Conservation (phyloP, 2,888 invertebrate genomes). For the Hydroisotoma schaefferi region DNA sequence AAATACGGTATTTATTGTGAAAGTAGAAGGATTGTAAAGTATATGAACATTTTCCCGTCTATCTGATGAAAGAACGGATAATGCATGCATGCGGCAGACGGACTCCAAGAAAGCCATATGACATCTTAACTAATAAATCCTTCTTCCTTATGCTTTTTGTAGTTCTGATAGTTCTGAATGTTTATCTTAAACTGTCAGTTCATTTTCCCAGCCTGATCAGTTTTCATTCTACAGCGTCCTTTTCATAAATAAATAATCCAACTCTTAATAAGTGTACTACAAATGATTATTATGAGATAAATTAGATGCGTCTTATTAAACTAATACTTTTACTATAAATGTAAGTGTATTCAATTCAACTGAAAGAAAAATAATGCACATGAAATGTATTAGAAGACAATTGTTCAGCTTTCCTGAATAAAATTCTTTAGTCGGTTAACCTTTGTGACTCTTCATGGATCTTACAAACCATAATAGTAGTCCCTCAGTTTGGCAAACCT, state of each 20-base stretch:
- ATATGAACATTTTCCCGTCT: not conserved
- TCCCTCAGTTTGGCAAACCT: too few species aligned
- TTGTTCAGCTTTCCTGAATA: too few species aligned
- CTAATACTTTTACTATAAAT: not conserved
- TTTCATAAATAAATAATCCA: constrained; percentile 12
- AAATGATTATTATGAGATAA: too few species aligned
- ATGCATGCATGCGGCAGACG: constrained; percentile 11
- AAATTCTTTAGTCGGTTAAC: too few species aligned
- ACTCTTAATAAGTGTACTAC: too few species aligned
- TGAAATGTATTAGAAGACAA: too few species aligned
- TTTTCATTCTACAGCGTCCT: not conserved
- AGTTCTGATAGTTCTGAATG: too few species aligned
- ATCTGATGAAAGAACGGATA: constrained; percentile 1
- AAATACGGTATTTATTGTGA: too few species aligned
- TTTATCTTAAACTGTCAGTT: constrained; percentile 20
- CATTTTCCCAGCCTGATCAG: constrained; percentile 14
- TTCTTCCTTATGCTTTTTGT: not conserved
- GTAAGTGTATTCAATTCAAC: too few species aligned
- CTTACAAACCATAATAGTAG: too few species aligned
- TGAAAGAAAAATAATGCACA: too few species aligned
- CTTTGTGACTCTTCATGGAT: too few species aligned
- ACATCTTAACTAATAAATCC: constrained; percentile 16
- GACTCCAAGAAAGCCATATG: constrained; percentile 7
- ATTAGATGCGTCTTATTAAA: not conserved
- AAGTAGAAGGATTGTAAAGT: constrained; percentile 10